Conservation (phyloP, 1,140 invertebrate species). For the Eufriesea mexicana region DNA sequence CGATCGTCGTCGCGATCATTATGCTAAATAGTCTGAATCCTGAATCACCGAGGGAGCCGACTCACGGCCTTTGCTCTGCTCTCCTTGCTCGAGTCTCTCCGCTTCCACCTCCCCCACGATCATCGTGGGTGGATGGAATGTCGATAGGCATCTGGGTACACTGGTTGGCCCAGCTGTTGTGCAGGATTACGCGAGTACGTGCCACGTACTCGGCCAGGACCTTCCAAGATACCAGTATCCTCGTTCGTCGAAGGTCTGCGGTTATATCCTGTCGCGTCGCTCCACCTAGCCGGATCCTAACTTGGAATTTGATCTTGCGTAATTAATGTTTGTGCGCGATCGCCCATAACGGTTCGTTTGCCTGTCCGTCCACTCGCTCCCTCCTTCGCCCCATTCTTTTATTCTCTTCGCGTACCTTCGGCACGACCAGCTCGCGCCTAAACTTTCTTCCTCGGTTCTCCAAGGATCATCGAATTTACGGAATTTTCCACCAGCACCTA, state of each 20-base stretch:
- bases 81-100: background rate
- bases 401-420: background rate
- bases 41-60: constrained; percentile 40
- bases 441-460: background rate
- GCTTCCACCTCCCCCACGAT: constrained; percentile 28
- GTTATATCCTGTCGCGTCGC: constrained; percentile 38
- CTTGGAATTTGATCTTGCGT: constrained; percentile 45
- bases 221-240: constrained; percentile 31
- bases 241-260: constrained; percentile 35
- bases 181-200: constrained; percentile 42
- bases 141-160: constrained; percentile 58
- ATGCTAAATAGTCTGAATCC: constrained; percentile 49
- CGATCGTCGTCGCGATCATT: constrained; percentile 47
- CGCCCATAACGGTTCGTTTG: constrained; percentile 47
- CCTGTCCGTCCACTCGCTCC: background rate
- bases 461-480: background rate
- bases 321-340: constrained; percentile 46
- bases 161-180: constrained; percentile 45
- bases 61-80: background rate
- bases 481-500: background rate
- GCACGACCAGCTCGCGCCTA: background rate
- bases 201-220: constrained; percentile 35
- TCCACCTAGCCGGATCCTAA: constrained; percentile 46
- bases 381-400: constrained; percentile 7
- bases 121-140: constrained; percentile 66